phyloP scores from a whole-genome alignment of 1,140 invertebrate genomes.

The Palaemon carinicauda region DNA sequence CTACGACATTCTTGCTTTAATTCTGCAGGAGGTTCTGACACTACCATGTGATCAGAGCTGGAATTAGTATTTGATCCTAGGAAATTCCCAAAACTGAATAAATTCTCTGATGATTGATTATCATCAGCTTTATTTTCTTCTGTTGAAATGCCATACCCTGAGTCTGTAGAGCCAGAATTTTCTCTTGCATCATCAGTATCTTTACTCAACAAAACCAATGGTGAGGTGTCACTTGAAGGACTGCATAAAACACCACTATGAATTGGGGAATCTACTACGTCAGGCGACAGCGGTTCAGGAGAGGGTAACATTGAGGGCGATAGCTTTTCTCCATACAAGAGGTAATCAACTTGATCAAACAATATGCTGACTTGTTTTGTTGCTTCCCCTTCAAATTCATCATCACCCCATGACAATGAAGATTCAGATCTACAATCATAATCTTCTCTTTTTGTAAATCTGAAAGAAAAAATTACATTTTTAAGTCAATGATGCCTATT shows the following conservation, averaged over 20 bases:
- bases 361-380: conserved; percentile 53
- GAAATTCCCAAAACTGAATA: conserved; percentile 9
- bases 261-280: neutral
- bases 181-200: no score
- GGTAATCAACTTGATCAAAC: conserved; percentile 54
- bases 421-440: conserved; percentile 52
- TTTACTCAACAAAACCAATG: no score
- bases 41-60: neutral
- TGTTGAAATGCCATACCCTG: no score
- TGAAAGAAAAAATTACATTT: neutral
- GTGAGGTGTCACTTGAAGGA: neutral
- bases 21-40: conserved; percentile 6
- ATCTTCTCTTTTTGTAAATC: conserved; percentile 44
- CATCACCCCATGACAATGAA: conserved; percentile 59
- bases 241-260: neutral
- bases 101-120: neutral
- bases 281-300: neutral
- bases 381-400: conserved; percentile 59
- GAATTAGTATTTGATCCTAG: neutral
- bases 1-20: conserved; percentile 33
- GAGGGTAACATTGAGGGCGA: conserved; percentile 17
- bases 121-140: no score
- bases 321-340: conserved; percentile 46
- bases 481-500: neutral
- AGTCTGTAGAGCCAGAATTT: no score